phyloP scores from a whole-genome alignment of 2,113 vertebrate species.

The Oryzias curvinotus region DNA sequence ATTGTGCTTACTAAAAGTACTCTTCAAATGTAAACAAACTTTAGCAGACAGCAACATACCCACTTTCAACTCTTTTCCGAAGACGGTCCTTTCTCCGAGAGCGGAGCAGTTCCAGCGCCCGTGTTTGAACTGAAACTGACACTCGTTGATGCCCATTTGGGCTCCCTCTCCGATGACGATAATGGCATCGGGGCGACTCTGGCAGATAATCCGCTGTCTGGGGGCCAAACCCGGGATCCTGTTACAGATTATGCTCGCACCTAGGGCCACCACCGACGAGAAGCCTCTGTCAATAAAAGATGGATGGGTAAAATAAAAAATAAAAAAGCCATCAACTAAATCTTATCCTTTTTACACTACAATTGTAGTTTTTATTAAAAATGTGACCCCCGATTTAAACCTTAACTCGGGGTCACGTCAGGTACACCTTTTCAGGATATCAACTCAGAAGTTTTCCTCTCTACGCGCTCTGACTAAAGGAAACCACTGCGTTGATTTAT shows the following conservation, averaged over 20 bases:
- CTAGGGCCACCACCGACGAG: constrained; percentile 95
- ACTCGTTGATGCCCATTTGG: constrained; percentile 98
- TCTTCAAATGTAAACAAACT: constrained; percentile 46
- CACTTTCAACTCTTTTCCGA: constrained; percentile 99
- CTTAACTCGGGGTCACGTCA: no score
- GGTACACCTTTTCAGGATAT: no score
- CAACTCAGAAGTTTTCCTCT: no score
- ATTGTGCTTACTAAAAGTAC: not conserved
- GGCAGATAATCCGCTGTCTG: constrained; percentile 97
- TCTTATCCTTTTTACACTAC: no score
- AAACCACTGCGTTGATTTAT: not conserved
- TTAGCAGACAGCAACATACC: constrained; percentile 87
- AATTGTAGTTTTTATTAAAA: no score
- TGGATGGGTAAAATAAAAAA: constrained; percentile 7
- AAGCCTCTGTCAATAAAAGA: constrained; percentile 84
- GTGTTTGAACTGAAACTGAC: constrained; percentile 97
- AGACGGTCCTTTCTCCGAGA: constrained; percentile 94
- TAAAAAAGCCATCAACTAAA: no score
- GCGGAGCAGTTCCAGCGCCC: constrained; percentile 99
- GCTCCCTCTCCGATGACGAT: constrained; percentile 98
- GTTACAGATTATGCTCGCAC: constrained; percentile 98
- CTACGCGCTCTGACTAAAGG: not conserved
- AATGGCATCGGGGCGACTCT: constrained; percentile 98
- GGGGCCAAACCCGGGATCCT: constrained; percentile 98
- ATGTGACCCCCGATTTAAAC: no score